Evolutionary conservation across 2,113 vertebrate species (phyloP), one percentile per base, ranked within the genome.

Genomic region (Octodon degus): DNA sequence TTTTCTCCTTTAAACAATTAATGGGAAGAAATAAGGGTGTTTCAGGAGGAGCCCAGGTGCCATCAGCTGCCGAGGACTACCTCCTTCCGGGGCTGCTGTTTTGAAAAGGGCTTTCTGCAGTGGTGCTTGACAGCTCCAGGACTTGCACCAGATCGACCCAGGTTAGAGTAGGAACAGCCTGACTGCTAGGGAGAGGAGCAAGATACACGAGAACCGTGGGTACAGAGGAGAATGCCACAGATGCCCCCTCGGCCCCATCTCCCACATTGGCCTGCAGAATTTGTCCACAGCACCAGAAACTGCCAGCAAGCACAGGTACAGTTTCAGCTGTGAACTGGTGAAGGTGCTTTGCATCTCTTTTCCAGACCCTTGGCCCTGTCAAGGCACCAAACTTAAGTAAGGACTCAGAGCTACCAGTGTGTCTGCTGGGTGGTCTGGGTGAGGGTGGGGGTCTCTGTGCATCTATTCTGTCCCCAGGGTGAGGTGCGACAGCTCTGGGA

Each of bases 1-100:
- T 60, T 86, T 90, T 10, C 0, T 55, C 60, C 81, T 96, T 95
- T 93, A 92, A 95, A 68, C 50, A 87, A 63, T 53, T 89, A 47
- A 20, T 5, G 72, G 72, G 77, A 97, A 92, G 34, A 63, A 89
- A 10, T n/a, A 80, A 92, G 91, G 93, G 7, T 47, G 30, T 80
- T 90, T 86, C 17, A 74, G 68, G 63, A 97, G 22, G n/a, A 62
- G 40, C 95, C 84, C 16, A 19, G 7, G 86, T 47, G 30, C 60
- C 77, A 5, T 82, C 81, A 89, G 22, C 43, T 65, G 55, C 43
- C 16, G n/a, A 84, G 80, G 63, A 90, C 40, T 14, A 62, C 2
- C 32, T 25, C 30, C 77, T 47, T 3, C 2, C 40, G 8, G 19
- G 40, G 50, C 65, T 7, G 13, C 5, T 2, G 13, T 91, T 91